Evolutionary conservation across 2,888 invertebrate species (phyloP).

Genomic region (Agonopterix alstromeriana): DNA sequence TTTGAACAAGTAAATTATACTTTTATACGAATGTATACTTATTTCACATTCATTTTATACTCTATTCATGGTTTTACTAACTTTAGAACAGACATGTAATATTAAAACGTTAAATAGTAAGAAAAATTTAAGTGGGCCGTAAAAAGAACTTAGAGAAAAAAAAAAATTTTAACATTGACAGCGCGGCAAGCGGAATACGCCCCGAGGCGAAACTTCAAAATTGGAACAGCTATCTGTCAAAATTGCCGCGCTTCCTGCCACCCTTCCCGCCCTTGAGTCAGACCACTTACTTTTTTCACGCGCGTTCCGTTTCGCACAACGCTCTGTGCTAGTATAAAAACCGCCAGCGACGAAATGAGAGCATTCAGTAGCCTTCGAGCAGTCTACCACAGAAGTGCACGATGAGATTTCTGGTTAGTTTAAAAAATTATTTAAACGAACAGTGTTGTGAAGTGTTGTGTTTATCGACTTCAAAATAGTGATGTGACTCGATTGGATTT

Average conservation of each 20-base stretch:
- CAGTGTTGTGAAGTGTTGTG: not conserved
- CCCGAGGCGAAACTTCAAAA: constrained; percentile 20
- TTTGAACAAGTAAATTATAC: constrained; percentile 14
- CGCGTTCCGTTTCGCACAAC: constrained; percentile 51
- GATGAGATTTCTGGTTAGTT: constrained; percentile 74
- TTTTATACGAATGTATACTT: constrained; percentile 11
- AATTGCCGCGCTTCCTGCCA: constrained; percentile 62
- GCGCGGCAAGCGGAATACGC: constrained; percentile 2
- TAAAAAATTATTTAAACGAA: constrained; percentile 6
- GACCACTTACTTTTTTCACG: constrained; percentile 69
- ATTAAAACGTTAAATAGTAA: too few relatives aligned
- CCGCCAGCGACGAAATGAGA: constrained; percentile 51
- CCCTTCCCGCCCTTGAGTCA: constrained; percentile 69
- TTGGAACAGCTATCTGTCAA: constrained; percentile 44
- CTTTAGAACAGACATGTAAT: too few relatives aligned
- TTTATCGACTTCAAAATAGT: constrained; percentile 4
- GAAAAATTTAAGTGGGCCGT: too few relatives aligned
- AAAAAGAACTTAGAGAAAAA: not conserved
- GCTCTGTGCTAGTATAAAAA: constrained; percentile 57
- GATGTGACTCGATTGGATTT: constrained; percentile 7
- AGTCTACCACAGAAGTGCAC: constrained; percentile 74
- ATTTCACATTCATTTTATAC: not conserved
- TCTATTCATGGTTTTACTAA: too few relatives aligned
- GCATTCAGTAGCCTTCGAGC: constrained; percentile 74
- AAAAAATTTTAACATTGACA: constrained; percentile 1